Base-by-base conservation (phyloP, 2,888 invertebrate genomes). In the Kryphioiulus occultus region DNA sequence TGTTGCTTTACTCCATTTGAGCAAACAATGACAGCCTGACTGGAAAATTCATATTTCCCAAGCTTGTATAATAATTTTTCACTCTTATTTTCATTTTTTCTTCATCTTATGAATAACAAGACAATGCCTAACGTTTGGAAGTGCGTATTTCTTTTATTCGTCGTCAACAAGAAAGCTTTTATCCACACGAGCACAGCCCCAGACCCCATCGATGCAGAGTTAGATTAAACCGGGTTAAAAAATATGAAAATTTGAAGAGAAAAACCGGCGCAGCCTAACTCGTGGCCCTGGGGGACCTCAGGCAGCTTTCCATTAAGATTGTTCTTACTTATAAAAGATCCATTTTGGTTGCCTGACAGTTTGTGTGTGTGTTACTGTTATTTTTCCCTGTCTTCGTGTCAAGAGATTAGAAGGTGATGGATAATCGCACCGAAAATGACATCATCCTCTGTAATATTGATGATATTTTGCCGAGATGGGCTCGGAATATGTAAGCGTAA, bases 331-430 rank as follows among this genome's bases (percentile, higher is more conserved):
- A 42, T 85, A 44, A 85, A 85, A 42, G 39, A 85, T 85, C 85
- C 85, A 85, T 85, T 85, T 85, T 39, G 44, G 85, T 42, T 22
- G 85, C 39, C 22, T 85, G 85, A 85, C 85, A 85, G 85, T 85
- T 35, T 85, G 30, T 85, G 39, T 84, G 42, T 44, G 44, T 85
- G 44, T 42, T 85, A 85, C 26, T 39, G 85, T 85, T 85, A 85
- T 85, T 85, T 85, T 85, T 85, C 85, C 26, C 44, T 85, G 85
- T 85, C 85, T 85, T 85, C 85, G 44, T 85, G 85, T 85, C 85
- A 85, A 85, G 85, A 85, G 85, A 85, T 85, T 85, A 85, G 85
- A 44, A 85, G 85, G 85, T 85, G 85, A 85, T 85, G 85, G 85
- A 85, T 85, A 85, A 85, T 85, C 85, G 44, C 44, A 39, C 85